Evolutionary conservation across 2,113 vertebrate species (phyloP).

Genomic region (Seriola rivoliana): DNA sequence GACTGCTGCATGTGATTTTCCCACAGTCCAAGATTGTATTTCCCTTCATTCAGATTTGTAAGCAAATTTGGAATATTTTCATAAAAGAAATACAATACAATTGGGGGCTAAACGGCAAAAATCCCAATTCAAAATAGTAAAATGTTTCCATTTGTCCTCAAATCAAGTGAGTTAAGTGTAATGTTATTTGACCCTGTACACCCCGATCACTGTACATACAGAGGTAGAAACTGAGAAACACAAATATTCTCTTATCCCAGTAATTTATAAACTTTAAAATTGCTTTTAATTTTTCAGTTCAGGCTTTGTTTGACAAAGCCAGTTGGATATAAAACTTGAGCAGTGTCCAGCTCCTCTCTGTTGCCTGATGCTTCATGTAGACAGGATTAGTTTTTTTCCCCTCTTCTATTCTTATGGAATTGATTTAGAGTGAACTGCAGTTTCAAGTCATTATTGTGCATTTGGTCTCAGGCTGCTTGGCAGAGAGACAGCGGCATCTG

Average conservation of each 20-base stretch:
- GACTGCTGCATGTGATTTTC: background rate
- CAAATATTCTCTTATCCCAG: background rate
- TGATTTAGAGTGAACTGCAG: background rate
- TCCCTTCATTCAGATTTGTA: background rate
- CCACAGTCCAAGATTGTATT: background rate
- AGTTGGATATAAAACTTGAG: background rate
- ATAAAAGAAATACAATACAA: no score
- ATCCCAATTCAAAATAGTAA: no score
- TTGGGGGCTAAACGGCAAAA: no score
- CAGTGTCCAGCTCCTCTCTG: background rate
- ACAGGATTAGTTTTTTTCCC: background rate
- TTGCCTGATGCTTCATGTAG: background rate
- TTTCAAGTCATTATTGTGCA: background rate
- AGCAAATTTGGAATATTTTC: no score
- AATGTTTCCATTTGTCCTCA: no score
- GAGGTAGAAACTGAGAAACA: background rate
- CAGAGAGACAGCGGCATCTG: background rate
- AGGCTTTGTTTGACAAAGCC: background rate
- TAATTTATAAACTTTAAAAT: background rate
- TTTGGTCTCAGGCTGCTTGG: background rate
- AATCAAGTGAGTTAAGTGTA: background rate
- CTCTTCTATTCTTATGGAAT: background rate
- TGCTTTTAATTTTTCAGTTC: background rate
- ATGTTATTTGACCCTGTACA: background rate
- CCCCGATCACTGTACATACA: background rate